Evolutionary conservation across 30 jellyfish, hydroid and myxozoan species (phyloP), one percentile per base, ranked within the genome.

Genomic region (Aurelia coerulea): DNA sequence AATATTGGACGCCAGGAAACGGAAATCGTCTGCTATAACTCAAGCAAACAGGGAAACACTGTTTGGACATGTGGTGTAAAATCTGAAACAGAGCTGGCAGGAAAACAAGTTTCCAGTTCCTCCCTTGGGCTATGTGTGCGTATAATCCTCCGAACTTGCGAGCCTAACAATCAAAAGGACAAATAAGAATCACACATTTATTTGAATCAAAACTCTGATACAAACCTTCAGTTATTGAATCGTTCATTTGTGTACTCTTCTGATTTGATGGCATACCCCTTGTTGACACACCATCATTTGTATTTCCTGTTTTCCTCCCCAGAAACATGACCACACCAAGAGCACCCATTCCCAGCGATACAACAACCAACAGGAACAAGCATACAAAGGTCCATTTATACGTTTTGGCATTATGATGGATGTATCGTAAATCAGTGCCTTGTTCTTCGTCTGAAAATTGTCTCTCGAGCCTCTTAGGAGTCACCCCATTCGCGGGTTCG

Each of bases 391-490:
- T 34, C 85, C 92, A 72, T 42, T 70, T 71, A 39, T 72, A 56
- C 35, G 62, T 33, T 41, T 72, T 83, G 5, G 68, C 86, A 63
- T 72, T 60, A 46, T 62, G 86, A 53, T 83, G 80, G 2, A 72
- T 19, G 63, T 13, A 83, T 59, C 79, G 86, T 10, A 83, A 41
- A 35, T 41, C 86, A 13, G 76, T 32, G 46, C 81, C 83, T 33
- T 80, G 74, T 51, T 83, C 92, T 15, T 83, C 92, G 58, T 70
- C 86, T 12, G 92, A 83, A 72, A 83, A 83, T 39, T 73, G 87
- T 75, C 88, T 41, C 7, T 31, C 56, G 0, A 73, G 15, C 10
- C 69, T 74, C 10, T 17, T 34, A 13, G 84, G 32, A 4, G 17
- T 41, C 16, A 51, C 68, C 13, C 88, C 88, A 78, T 84, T 65